These are phyloP conservation scores for Scortum barcoo DNA, from an alignment of 2,113 vertebrate species.

Conservation along the genomic window DNA sequence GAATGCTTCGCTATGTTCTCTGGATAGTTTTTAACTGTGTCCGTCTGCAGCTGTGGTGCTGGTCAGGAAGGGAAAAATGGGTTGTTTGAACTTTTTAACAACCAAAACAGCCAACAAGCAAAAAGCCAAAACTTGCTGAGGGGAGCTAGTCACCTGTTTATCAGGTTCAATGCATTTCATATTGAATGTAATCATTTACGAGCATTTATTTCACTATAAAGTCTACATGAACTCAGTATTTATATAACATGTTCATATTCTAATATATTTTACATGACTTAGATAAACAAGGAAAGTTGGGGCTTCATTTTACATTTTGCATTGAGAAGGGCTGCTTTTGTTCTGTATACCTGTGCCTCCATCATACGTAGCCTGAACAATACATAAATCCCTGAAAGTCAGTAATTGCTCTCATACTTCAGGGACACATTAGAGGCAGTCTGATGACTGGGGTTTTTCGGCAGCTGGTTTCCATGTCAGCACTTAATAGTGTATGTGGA, in stretches of 20 bases:
- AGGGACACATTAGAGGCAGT: slow-evolving; percentile 18
- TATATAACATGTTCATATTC: background rate
- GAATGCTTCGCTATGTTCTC: no score
- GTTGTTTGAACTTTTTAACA: no score
- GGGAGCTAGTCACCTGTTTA: no score
- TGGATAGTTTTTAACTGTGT: no score
- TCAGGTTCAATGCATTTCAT: no score
- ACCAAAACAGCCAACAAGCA: no score
- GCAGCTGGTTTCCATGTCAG: slow-evolving; percentile 59
- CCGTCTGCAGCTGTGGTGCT: no score
- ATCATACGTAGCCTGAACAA: background rate
- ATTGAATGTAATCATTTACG: no score
- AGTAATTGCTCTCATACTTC: background rate
- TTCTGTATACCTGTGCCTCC: background rate
- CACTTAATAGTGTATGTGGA: slow-evolving; percentile 40
- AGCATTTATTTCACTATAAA: no score
- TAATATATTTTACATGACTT: background rate
- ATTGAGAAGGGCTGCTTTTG: background rate
- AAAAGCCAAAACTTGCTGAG: no score
- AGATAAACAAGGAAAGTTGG: background rate
- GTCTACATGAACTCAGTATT: no score
- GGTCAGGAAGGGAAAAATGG: no score
- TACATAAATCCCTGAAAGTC: slow-evolving; percentile 1
- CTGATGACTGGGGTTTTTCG: slow-evolving; percentile 22
- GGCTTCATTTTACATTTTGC: background rate